Percentiles rank a stretch among this genome's conserved stretches.
phyloP scores from a whole-genome alignment of 2,888 invertebrate species.

The Stenodema calcarata region DNA sequence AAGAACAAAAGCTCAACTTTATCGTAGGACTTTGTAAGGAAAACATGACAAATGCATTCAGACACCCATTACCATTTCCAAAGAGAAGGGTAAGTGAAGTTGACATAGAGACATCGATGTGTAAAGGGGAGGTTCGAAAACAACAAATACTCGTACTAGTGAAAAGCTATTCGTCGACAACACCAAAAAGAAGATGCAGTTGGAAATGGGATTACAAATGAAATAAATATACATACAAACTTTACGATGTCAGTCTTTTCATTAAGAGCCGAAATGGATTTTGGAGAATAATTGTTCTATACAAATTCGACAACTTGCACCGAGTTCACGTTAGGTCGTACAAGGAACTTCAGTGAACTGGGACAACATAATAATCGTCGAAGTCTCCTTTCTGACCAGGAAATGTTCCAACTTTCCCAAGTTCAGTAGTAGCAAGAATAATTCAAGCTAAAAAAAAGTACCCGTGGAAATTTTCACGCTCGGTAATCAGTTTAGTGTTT shows the following conservation, averaged over 20 bases:
- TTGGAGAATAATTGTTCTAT: background rate
- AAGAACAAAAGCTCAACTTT: slow-evolving; percentile 31
- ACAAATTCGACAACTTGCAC: no score
- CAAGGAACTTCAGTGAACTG: no score
- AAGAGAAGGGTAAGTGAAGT: background rate
- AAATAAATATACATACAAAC: background rate
- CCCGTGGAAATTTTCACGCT: no score
- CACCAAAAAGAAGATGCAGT: background rate
- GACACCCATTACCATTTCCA: background rate
- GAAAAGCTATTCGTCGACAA: background rate
- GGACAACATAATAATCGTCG: no score
- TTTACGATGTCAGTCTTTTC: no score
- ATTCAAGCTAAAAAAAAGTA: no score
- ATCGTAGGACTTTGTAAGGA: background rate
- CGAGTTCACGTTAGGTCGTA: no score
- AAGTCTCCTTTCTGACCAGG: no score
- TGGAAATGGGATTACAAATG: background rate
- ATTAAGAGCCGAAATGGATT: background rate
- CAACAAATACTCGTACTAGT: background rate
- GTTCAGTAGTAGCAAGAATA: no score
- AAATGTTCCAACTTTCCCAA: no score
- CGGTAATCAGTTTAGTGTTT: no score
- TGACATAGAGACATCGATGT: background rate
- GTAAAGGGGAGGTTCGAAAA: background rate
- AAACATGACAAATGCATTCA: background rate